Base-by-base conservation (phyloP, 2,797 vertebrate genomes). In the Acridotheres tristis region DNA sequence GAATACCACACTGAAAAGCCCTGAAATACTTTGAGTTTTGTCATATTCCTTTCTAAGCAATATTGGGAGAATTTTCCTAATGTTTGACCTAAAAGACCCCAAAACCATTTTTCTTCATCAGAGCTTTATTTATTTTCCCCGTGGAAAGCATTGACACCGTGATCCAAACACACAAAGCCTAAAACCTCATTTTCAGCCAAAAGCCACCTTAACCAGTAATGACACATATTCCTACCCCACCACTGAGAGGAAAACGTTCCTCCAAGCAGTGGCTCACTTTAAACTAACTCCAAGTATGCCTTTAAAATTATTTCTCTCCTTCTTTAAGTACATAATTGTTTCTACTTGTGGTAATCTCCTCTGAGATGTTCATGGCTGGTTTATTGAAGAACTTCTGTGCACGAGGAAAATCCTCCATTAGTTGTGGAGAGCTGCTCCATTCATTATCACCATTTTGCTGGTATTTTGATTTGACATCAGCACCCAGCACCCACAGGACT, bases 241-340 rank as follows among this genome's bases (percentile, higher is more conserved):
- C 30, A 7, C 40, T 23, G 12, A 0, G 0, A 80, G 65, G 40
- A 51, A 58, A 77, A 38, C 40, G 30, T 59, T 30, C 38, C 59
- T 78, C 21, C 26, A 36, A 68, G 66, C 6, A 34, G 47, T 12
- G 22, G 4, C 17, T 89, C 42, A 19, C 42, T 83, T 88, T 40
- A 71, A 81, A 89, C 84, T 72, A 87, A 89, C 58, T 93, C 88
- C 45, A 86, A 82, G 96, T 45, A 58, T 1, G 7, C 25, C 78
- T 91, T 96, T 78, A 65, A 81, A 92, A 51, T 72, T 77, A 72
- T 68, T 75, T 89, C 36, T 30, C 30, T 94, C 47, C 66, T 94
- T 84, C 9, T 93, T 95, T 94, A 96, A 94, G 68, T 40, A 30
- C 26, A 2, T 80, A 73, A 73, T 85, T 94, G 77, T 86, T 97